Base-by-base conservation (phyloP, 2,113 vertebrate species). In the Sylvilagus bachmani region DNA sequence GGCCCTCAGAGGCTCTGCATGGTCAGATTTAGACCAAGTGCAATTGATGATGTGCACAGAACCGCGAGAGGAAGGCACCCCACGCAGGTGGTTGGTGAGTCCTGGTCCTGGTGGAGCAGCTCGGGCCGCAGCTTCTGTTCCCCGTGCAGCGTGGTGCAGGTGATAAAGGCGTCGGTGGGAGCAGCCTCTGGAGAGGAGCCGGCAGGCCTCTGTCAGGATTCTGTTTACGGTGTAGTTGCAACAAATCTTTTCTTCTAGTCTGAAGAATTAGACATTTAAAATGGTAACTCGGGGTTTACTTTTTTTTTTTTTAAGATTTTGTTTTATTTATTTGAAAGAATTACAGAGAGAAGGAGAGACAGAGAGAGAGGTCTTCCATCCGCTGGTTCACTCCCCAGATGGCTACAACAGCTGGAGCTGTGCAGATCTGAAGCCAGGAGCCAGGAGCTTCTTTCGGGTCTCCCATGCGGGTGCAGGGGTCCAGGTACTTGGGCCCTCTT, bases 181-280 rank as follows among this genome's bases (percentile, higher is more conserved):
- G 67, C 31, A 75, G 29, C 58, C n/a, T 74, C 22, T 71, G 66
- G 64, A 53, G 83, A 66, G 9, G 44, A 93, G 14, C 13, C 2
- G 10, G 24, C 36, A 27, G 36, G 25, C 16, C 3, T 49, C 81
- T 87, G 29, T 1, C 13, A 67, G 73, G 53, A 81, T 81, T 36
- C 36, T 44, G 51, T 53, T n/a, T 73, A 12, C 38, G 29, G 21
- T 27, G 24, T 70, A 70, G 67, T 51, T 85, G 38, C 51, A 67
- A 62, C 67, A 31, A 70, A 51, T 70, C 10, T 24, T 44, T 81
- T 53, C 44, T 89, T 67, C 36, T 0, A 33, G 31, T 25, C 38
- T 77, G n/a, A 93, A 89, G 75, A 94, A 58, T 81, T 70, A 81
- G 24, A n/a, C 21, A 29, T 61, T 94, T 94, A 55, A 94, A 67